Conservation (phyloP, 1,140 invertebrate species). For the Vollenhovia emeryi region DNA sequence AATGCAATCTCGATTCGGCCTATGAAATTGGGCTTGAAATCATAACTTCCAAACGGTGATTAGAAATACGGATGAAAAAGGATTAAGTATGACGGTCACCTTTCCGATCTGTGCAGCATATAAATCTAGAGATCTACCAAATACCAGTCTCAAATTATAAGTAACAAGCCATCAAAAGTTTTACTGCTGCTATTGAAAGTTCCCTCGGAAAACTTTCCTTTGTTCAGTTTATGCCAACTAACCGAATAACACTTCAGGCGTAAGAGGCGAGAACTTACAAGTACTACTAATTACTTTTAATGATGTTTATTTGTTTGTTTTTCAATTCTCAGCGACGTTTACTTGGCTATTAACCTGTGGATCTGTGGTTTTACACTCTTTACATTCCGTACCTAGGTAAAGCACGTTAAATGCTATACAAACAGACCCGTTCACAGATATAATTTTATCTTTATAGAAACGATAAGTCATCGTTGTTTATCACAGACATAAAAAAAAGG, state of each 20-base stretch:
- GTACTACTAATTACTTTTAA: constrained; percentile 29
- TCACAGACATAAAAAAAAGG: background rate
- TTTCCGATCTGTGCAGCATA: background rate
- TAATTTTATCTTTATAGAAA: background rate
- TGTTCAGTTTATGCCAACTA: background rate
- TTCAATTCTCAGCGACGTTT: background rate
- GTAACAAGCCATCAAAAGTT: constrained; percentile 3
- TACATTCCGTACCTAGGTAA: background rate
- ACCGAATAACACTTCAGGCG: background rate
- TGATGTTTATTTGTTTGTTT: constrained; percentile 26
- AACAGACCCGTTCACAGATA: background rate
- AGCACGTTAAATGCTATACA: background rate
- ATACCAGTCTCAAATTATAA: background rate
- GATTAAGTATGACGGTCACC: background rate
- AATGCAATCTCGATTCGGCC: background rate
- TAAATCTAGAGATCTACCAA: background rate
- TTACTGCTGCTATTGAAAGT: constrained; percentile 26
- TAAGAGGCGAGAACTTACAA: constrained; percentile 11
- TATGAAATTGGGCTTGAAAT: background rate
- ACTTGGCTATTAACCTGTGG: background rate
- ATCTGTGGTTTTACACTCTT: background rate
- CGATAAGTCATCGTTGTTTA: background rate
- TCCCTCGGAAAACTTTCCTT: constrained; percentile 2
- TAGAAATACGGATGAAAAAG: background rate
- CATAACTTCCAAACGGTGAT: background rate